Conservation (phyloP, 2,888 invertebrate species). For the Drosophila recens region DNA sequence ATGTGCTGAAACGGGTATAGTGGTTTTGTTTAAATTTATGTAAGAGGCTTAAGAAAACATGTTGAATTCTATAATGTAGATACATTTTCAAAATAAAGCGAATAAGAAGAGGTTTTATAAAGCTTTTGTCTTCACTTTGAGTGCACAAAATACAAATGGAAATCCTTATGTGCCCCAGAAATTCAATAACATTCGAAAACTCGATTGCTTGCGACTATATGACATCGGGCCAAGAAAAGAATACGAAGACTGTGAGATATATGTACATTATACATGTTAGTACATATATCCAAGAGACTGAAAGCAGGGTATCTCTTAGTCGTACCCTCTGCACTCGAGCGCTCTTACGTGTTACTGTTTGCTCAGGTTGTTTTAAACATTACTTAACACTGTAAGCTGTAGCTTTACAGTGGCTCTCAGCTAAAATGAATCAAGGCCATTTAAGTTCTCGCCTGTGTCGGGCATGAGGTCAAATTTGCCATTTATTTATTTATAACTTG, state of each 20-base stretch:
- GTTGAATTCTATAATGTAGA: background rate
- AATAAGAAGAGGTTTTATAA: no score
- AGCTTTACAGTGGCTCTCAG: conserved; percentile 5
- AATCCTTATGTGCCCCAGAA: no score
- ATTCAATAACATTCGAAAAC: no score
- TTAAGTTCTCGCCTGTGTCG: background rate
- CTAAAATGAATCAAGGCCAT: conserved; percentile 3
- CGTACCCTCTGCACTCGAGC: background rate
- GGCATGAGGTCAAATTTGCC: background rate
- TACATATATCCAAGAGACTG: background rate
- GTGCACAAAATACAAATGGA: no score
- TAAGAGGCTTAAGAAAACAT: background rate
- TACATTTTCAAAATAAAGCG: background rate
- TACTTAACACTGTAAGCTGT: conserved; percentile 9
- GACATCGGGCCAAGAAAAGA: no score
- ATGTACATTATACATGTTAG: no score
- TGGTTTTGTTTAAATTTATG: background rate
- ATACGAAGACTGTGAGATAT: no score
- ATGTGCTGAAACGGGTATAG: background rate
- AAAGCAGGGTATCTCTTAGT: background rate
- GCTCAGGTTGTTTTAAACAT: background rate
- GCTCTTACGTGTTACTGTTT: background rate
- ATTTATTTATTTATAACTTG: conserved; percentile 16
- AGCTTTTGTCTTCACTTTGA: no score
- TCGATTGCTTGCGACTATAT: no score